These are phyloP conservation scores for Lepisosteus oculatus DNA, from an alignment of 2,113 vertebrate species.

Conservation along the genomic window DNA sequence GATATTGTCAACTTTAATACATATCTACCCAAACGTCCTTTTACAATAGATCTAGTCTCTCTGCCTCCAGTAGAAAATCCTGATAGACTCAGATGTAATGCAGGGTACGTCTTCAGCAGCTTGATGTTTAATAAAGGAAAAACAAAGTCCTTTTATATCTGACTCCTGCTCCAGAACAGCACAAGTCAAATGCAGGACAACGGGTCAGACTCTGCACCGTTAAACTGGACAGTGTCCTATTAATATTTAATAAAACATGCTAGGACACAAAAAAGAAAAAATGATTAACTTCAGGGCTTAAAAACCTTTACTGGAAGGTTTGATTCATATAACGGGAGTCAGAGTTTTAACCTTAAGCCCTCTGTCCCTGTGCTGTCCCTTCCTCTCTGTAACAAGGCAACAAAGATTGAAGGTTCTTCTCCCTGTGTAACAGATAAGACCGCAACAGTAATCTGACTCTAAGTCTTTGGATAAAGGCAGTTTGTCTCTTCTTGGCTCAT, in stretches of 20 bases:
- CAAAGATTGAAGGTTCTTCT: constrained; percentile 84
- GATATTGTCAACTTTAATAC: no score
- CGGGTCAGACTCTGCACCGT: no score
- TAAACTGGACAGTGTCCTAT: not conserved
- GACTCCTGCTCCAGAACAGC: not conserved
- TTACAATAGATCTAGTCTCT: no score
- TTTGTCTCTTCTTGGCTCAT: constrained; percentile 96
- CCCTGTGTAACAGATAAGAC: constrained; percentile 93
- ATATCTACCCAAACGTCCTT: no score
- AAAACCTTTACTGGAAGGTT: constrained; percentile 59
- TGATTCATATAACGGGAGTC: constrained; percentile 65
- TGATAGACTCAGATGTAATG: no score
- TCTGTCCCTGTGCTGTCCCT: constrained; percentile 62
- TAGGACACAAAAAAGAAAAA: constrained; percentile 11
- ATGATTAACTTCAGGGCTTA: constrained; percentile 38
- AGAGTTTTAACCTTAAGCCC: constrained; percentile 58
- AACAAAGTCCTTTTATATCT: not conserved
- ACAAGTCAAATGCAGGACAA: not conserved
- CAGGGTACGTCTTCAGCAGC: no score
- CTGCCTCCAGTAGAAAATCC: no score
- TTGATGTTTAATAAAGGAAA: not conserved
- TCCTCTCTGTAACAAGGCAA: constrained; percentile 78
- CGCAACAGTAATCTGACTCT: constrained; percentile 97
- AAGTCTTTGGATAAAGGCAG: constrained; percentile 98
- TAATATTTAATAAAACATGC: not conserved